Percentiles rank a stretch among this genome's conserved stretches.
Conservation (phyloP, 2,888 invertebrate species). For the Cheilosia impressa region DNA sequence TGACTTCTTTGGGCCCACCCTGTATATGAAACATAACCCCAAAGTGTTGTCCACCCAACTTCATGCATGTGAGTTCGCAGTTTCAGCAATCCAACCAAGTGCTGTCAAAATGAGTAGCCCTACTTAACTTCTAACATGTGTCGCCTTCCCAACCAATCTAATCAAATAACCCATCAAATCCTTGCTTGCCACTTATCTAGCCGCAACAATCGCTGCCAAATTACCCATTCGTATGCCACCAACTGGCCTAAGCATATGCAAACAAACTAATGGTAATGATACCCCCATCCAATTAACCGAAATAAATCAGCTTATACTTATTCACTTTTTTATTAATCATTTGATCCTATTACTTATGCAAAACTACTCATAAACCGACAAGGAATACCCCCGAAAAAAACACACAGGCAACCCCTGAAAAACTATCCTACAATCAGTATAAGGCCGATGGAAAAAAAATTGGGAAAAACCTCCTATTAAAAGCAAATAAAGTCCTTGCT, state of each 20-base stretch:
- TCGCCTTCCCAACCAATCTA: slow-evolving; percentile 28
- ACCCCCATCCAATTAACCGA: slow-evolving; percentile 28
- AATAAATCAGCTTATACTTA: slow-evolving; percentile 63
- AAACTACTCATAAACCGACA: slow-evolving; percentile 58
- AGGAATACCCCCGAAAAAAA: slow-evolving; percentile 11
- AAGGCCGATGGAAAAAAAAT: slow-evolving; percentile 21
- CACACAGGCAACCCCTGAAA: slow-evolving; percentile 33
- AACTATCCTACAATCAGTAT: slow-evolving; percentile 20
- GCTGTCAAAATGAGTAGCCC: too few relatives aligned
- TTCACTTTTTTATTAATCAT: slow-evolving; percentile 59
- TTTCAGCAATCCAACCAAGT: too few relatives aligned
- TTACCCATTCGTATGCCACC: slow-evolving; percentile 27
- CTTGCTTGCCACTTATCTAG: not conserved
- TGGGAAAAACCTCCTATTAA: slow-evolving; percentile 46
- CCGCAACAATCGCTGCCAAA: slow-evolving; percentile 21
- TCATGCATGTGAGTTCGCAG: too few relatives aligned
- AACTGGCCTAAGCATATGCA: slow-evolving; percentile 29
- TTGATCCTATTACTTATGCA: slow-evolving; percentile 75
- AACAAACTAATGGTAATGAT: slow-evolving; percentile 24
- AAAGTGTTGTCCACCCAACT: too few relatives aligned
- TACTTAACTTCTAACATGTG: slow-evolving; percentile 11
- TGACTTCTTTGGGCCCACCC: too few relatives aligned
- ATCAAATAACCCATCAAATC: slow-evolving; percentile 51
- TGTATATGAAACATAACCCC: too few relatives aligned
- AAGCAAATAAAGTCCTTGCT: slow-evolving; percentile 57